Evolutionary conservation across 1,140 invertebrate genomes (phyloP).

Genomic region (Eueides isabella): DNA sequence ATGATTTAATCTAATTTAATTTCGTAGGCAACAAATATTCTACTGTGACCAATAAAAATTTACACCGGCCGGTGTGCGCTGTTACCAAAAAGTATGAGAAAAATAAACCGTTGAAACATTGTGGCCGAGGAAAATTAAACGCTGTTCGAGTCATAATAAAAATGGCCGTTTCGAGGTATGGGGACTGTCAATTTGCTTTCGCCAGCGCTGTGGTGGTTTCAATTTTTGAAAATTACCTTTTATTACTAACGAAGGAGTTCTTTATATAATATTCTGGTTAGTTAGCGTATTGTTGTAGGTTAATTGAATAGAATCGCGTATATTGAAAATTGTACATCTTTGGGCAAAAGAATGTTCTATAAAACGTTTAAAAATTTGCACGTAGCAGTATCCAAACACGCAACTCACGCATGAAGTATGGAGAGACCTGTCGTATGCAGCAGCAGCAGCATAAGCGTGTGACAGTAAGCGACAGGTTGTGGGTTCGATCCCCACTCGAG

Average conservation of each 20-base stretch:
- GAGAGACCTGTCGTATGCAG: too few relatives aligned
- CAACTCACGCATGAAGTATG: too few relatives aligned
- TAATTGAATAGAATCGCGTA: not conserved
- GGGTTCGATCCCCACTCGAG: too few relatives aligned
- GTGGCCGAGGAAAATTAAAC: slow-evolving; percentile 37
- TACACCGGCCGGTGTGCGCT: not conserved
- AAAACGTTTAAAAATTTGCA: too few relatives aligned
- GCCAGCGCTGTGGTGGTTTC: not conserved
- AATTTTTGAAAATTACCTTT: slow-evolving; percentile 10
- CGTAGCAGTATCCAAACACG: too few relatives aligned
- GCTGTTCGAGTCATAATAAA: slow-evolving; percentile 38
- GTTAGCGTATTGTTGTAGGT: not conserved
- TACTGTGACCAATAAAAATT: slow-evolving; percentile 15
- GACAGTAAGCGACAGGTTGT: too few relatives aligned
- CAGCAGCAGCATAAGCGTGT: too few relatives aligned
- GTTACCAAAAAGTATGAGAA: slow-evolving; percentile 22
- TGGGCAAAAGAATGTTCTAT: too few relatives aligned
- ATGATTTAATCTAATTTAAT: not conserved
- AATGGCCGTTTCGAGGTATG: slow-evolving; percentile 34
- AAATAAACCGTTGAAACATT: slow-evolving; percentile 36
- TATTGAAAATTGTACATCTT: too few relatives aligned
- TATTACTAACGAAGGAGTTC: not conserved
- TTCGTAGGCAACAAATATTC: not conserved
- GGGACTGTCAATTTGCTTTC: slow-evolving; percentile 35
- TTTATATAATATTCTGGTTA: not conserved